Evolutionary conservation across 2,113 vertebrate species (phyloP), one percentile per base, ranked within the genome.

Genomic region (Hoplias malabaricus): DNA sequence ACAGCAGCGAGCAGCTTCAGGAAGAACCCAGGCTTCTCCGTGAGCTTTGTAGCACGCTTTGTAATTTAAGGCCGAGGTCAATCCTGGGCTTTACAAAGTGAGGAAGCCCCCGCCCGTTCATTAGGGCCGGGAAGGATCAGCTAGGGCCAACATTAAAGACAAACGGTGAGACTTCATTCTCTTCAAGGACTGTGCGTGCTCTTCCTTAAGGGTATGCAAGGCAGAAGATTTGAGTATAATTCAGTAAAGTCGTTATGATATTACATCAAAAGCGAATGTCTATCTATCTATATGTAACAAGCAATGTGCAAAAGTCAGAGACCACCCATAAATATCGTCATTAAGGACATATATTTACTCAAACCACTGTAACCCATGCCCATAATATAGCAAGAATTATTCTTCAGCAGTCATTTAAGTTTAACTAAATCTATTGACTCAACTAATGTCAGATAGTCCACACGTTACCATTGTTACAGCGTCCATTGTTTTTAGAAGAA

Each of bases 11-110:
- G 77, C 81, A 83, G 73, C 81, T 77, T 74, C 82, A 83, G 82
- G 82, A 83, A 83, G 82, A 80, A 69, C 65, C 3, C 62, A 59
- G 48, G 56, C 33, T 69, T 48, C 77, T 43, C 81, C 25, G 5
- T 61, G 65, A 68, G 75, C 59, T 63, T 63, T 63, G 59, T 36
- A 63, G 34, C 59, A 36, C 33, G 74, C 69, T 83, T 83, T 83
- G 78, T 80, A 40, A 83, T 80, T 78, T 80, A 80, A 80, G 78
- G 78, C 78, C 77, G 74, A 77, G 82, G 82, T 83, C 82, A 83
- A 77, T 82, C 74, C 73, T 63, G 78, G 74, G 56, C 29, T 77
- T 83, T 74, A 80, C 82, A 83, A 83, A 77, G 78, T 83, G 74
- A 83, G 82, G 82, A 83, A 83, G 69, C 43, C 27, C 78, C 82